Evolutionary conservation across 2,888 invertebrate species (phyloP).

Genomic region (Eucera pruinosa): DNA sequence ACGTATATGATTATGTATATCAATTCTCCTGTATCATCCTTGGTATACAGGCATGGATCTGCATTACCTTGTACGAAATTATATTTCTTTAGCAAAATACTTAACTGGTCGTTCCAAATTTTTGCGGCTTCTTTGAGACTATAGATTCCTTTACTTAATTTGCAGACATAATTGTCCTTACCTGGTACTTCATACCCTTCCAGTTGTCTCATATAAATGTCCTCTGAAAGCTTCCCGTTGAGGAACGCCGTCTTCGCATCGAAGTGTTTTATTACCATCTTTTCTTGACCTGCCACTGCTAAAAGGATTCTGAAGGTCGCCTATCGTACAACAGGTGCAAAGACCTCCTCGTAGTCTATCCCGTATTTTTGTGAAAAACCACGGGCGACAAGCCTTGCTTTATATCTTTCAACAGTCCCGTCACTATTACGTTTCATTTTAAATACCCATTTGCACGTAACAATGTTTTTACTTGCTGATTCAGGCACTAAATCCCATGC

Average conservation of each 20-base stretch:
- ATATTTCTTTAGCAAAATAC: neutral
- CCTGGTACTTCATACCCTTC: neutral
- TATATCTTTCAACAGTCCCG: neutral
- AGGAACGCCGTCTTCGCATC: slow-evolving; percentile 9
- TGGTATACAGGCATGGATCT: slow-evolving; percentile 2
- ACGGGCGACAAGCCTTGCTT: slow-evolving; percentile 21
- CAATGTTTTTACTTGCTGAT: neutral
- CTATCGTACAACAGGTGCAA: slow-evolving; percentile 1
- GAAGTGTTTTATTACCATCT: neutral
- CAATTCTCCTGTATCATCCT: neutral
- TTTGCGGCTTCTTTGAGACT: slow-evolving; percentile 1
- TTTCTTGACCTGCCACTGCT: neutral
- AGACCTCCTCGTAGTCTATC: slow-evolving; percentile 21
- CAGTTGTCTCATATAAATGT: neutral
- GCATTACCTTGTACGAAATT: neutral
- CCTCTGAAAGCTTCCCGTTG: neutral
- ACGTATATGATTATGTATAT: no score
- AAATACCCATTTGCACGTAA: slow-evolving; percentile 27
- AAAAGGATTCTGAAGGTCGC: neutral
- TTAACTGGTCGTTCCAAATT: slow-evolving; percentile 7
- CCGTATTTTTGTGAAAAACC: slow-evolving; percentile 25
- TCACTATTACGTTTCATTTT: slow-evolving; percentile 9
- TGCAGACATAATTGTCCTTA: neutral
- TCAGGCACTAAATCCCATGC: slow-evolving; percentile 9
- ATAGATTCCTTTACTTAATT: neutral